Evolutionary conservation across 2,113 vertebrate species (phyloP).

Genomic region (Meleagris gallopavo): DNA sequence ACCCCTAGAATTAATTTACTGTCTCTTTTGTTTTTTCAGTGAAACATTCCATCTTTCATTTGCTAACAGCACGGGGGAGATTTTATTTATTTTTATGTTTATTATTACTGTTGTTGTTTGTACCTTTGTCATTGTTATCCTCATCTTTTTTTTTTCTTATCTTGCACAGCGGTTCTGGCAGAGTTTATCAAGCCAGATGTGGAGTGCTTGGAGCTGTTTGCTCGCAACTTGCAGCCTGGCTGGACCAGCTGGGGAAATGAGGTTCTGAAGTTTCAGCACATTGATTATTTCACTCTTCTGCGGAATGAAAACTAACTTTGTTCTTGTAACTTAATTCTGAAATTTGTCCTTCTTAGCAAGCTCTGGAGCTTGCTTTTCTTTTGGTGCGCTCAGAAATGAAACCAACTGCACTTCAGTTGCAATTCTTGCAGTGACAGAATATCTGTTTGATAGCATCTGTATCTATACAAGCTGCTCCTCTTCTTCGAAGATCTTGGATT

Average conservation of each 20-base stretch:
- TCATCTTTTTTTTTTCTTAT: neutral
- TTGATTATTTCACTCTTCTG: constrained; percentile 81
- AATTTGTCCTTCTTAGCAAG: neutral
- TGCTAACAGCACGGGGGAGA: constrained; percentile 30
- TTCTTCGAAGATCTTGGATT: neutral
- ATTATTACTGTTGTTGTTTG: neutral
- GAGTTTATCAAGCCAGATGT: constrained; percentile 81
- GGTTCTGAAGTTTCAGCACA: constrained; percentile 94
- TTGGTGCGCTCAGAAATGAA: neutral
- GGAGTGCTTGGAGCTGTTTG: constrained; percentile 91
- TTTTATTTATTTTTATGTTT: constrained; percentile 32
- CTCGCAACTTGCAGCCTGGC: constrained; percentile 90
- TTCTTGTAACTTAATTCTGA: neutral
- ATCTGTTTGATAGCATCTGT: neutral
- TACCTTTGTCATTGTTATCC: constrained; percentile 10
- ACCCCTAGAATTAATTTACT: constrained; percentile 77
- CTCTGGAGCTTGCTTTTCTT: neutral
- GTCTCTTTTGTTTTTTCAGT: constrained; percentile 58
- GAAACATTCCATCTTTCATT: constrained; percentile 57
- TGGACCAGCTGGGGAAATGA: constrained; percentile 99
- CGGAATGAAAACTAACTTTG: constrained; percentile 45
- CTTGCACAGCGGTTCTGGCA: constrained; percentile 84
- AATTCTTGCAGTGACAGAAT: neutral
- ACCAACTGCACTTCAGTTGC: neutral
- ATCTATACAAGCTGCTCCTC: neutral